Evolutionary conservation across 2,888 invertebrate genomes (phyloP).

Genomic region (Malachius bipustulatus): DNA sequence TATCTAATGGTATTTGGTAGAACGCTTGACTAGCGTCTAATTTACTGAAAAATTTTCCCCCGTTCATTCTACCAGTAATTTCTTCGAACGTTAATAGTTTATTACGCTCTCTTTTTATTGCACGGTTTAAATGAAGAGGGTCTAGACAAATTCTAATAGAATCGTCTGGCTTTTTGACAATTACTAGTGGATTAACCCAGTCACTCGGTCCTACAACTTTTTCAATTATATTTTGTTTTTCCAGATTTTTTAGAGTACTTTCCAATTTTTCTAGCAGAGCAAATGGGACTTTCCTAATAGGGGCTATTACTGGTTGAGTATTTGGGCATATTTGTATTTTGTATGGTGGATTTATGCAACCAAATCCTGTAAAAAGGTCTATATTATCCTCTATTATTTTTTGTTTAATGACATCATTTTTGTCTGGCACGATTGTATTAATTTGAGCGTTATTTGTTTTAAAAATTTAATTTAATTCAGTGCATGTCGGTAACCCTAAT

Average conservation of each 20-base stretch:
- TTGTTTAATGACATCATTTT: too few relatives aligned
- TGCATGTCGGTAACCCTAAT: conserved; percentile 8
- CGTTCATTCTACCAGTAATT: conserved; percentile 9
- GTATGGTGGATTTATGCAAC: conserved; percentile 10
- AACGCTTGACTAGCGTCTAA: too few relatives aligned
- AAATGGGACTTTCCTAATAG: conserved; percentile 5
- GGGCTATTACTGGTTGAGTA: conserved; percentile 6
- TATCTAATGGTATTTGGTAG: too few relatives aligned
- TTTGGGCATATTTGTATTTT: conserved; percentile 12
- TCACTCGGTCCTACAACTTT: conserved; percentile 6
- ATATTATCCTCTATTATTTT: conserved; percentile 11
- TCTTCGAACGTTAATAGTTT: conserved; percentile 15
- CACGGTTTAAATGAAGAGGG: conserved; percentile 17
- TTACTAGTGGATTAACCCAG: conserved; percentile 7
- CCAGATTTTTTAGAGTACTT: not conserved
- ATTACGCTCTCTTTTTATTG: conserved; percentile 12
- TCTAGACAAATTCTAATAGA: conserved; percentile 15
- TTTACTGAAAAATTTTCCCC: too few relatives aligned
- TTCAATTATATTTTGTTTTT: conserved; percentile 6
- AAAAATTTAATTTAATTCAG: conserved; percentile 11
- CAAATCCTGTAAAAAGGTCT: conserved; percentile 10
- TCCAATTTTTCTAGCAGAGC: conserved; percentile 8
- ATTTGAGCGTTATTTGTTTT: conserved; percentile 5
- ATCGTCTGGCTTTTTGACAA: conserved; percentile 4
- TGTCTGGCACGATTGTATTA: conserved; percentile 8